A percentile compares a stretch with the other conserved stretches of the same genome.
Conservation (phyloP, 2,113 vertebrate genomes). For the Chrysochloris asiatica region DNA sequence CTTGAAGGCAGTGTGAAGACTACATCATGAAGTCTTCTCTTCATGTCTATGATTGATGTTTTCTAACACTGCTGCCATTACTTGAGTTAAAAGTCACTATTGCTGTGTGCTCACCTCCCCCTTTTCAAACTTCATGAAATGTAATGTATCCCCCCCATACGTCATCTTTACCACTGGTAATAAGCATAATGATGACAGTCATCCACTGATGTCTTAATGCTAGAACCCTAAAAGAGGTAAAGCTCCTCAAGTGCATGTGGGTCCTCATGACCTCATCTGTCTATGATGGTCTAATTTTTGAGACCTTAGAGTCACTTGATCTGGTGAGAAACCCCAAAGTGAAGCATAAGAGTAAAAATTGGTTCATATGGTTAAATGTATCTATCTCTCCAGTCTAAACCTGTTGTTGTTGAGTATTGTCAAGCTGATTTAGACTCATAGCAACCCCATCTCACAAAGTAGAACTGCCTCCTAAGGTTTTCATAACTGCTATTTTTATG, state of each 20-base stretch:
- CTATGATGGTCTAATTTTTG: fast-evolving
- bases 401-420: no score
- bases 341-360: neutral
- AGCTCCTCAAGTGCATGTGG: neutral
- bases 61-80: neutral
- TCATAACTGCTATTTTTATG: no score
- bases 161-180: neutral
- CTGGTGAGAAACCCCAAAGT: no score
- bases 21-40: no score
- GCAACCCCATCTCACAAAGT: no score
- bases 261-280: neutral
- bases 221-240: neutral
- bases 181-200: neutral
- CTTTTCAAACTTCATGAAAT: neutral
- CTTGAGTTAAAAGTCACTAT: neutral
- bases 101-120: neutral
- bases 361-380: no score
- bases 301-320: neutral
- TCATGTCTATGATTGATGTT: no score
- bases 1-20: no score
- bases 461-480: no score
- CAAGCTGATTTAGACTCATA: no score
- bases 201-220: neutral
- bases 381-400: neutral
- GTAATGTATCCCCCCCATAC: neutral